Evolutionary conservation across 2,797 vertebrate species (phyloP), one percentile per base, ranked within the genome.

Genomic region (Pseudotriccus pelzelni): DNA sequence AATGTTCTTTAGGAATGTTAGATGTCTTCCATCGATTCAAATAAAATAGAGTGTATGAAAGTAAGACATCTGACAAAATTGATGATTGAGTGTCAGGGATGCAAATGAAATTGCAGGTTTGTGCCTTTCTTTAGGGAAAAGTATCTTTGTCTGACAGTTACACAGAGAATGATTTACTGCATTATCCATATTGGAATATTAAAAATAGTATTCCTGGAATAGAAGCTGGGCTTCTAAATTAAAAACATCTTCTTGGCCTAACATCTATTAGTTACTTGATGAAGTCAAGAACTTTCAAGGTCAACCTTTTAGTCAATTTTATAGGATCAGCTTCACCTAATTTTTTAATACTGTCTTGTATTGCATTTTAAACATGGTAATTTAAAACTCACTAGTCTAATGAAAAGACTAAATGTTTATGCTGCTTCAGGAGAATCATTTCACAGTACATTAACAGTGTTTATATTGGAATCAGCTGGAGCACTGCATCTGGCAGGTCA

Each of bases 401-500:
- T 84, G 70, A 87, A 92, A 91, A 76, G 59, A 78, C 49, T 92
- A 91, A 96, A 93, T 90, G 87, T 95, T 97, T 94, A 25, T 96
- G 74, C 64, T 92, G 73, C 74, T 96, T 91, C 84, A 84, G 79
- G 36, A 97, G 92, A 94, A 86, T 24, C 36, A 93, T 96, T 96
- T 97, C 94, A 95, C 89, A 95, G 70, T 62, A 95, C 90, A 95
- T 97, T 90, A 96, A 83, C 74, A 59, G 37, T 82, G 82, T 95
- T 97, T 96, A 59, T 93, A 91, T 85, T 87, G 82, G 87, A 93
- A 87, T 96, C 68, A 93, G 14, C 74, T 37, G 63, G 69, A 92
- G 66, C 56, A 34, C 83, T 81, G 70, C 83, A 80, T 73, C 50
- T 94, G 83, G 46, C 81, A 69, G 85, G 30, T 32, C 39, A 28